A percentile compares a stretch with the other conserved stretches of the same genome.
Conservation (phyloP, 1,140 invertebrate species). For the Arctopsyche grandis region DNA sequence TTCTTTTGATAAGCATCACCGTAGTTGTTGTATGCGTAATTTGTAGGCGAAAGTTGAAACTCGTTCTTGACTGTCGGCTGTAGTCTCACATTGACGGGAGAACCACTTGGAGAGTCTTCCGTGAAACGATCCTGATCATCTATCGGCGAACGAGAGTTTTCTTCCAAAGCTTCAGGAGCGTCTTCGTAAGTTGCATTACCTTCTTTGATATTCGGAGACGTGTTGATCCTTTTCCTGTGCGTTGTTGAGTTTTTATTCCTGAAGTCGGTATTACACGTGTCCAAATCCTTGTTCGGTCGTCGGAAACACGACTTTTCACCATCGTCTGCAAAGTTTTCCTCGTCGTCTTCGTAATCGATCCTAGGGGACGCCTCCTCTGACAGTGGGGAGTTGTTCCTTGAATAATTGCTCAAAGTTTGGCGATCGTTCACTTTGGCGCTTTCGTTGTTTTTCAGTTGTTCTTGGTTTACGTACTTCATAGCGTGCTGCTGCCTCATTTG, state of each 20-base stretch:
- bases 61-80: constrained; percentile 49
- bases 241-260: neutral
- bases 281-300: constrained; percentile 25
- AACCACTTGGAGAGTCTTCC: constrained; percentile 50
- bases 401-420: constrained; percentile 30
- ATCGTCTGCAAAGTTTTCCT: constrained; percentile 42
- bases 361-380: constrained; percentile 47
- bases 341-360: constrained; percentile 51
- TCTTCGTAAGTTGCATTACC: neutral
- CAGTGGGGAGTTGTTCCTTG: constrained; percentile 42
- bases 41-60: constrained; percentile 48
- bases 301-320: constrained; percentile 25
- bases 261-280: neutral
- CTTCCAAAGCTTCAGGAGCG: constrained; percentile 11
- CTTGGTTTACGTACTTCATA: constrained; percentile 44
- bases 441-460: constrained; percentile 30
- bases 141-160: constrained; percentile 48
- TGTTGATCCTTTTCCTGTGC: neutral
- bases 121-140: constrained; percentile 52
- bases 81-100: constrained; percentile 41
- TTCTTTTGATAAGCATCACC: constrained; percentile 43
- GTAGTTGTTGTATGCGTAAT: constrained; percentile 40
- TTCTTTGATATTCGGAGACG: neutral
- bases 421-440: neutral
- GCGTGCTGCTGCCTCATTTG: constrained; percentile 60